A percentile compares a stretch with the other conserved stretches of the same genome.
These are phyloP conservation scores for Mellivora capensis DNA, from an alignment of 2,113 vertebrate genomes.

Conservation along the genomic window DNA sequence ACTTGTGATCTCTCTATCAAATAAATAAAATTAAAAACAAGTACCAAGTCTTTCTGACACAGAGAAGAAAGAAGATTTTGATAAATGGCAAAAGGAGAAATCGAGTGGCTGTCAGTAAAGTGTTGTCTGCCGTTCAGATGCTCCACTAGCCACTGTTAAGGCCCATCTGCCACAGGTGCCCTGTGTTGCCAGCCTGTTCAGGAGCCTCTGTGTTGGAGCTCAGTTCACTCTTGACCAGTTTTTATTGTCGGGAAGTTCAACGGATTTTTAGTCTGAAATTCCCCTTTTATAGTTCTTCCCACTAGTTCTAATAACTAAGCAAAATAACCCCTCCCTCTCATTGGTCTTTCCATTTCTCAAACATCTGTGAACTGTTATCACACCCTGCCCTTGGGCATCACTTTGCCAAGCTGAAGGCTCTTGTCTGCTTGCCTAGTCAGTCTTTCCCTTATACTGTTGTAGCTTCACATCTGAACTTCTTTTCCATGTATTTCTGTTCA, in stretches of 20 bases:
- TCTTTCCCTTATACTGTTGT: background rate
- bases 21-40: background rate
- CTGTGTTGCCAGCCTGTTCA: background rate
- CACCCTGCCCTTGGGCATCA: background rate
- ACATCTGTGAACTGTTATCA: conserved; percentile 32
- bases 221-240: background rate
- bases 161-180: background rate
- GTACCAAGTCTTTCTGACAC: background rate
- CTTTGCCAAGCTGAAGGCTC: background rate
- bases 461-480: background rate
- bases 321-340: background rate
- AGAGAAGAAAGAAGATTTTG: background rate
- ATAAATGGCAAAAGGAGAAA: background rate
- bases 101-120: background rate
- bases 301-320: conserved; percentile 7
- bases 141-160: background rate
- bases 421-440: background rate
- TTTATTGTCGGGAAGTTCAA: background rate
- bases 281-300: background rate
- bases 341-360: conserved; percentile 30
- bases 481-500: background rate
- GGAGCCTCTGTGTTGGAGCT: background rate
- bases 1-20: too few relatives aligned
- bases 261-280: conserved; percentile 2
- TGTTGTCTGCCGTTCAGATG: background rate